phyloP scores from a whole-genome alignment of 2,797 vertebrate genomes.

The Phoeniculus purpureus region DNA sequence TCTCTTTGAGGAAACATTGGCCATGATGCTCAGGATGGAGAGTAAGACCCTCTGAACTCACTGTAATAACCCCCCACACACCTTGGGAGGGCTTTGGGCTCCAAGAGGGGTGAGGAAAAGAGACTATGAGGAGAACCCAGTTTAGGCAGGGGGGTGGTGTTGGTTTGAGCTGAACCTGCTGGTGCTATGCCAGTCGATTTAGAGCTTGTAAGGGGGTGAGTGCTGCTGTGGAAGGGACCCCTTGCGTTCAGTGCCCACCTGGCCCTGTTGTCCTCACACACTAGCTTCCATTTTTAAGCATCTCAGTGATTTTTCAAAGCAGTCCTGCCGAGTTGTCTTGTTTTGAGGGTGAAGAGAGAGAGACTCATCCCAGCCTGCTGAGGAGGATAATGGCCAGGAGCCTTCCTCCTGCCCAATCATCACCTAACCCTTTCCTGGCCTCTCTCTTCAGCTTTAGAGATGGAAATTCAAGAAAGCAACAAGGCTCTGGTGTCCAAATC shows the following conservation, averaged over 20 bases:
- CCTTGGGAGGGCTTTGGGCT: not conserved
- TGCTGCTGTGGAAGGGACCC: not conserved
- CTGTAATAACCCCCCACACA: rapidly evolving
- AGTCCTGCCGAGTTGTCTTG: rapidly evolving
- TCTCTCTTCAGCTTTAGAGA: conserved; percentile 82
- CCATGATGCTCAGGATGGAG: conserved; percentile 81
- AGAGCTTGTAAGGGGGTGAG: not conserved
- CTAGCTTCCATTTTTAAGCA: not conserved
- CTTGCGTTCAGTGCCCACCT: not conserved
- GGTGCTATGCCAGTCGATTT: not conserved
- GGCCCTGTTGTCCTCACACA: rapidly evolving
- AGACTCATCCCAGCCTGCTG: not conserved
- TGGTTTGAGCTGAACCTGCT: not conserved
- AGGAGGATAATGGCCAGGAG: not conserved
- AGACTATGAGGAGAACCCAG: rapidly evolving
- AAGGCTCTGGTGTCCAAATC: conserved; percentile 78
- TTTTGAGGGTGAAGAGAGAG: not conserved
- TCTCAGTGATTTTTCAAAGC: not conserved
- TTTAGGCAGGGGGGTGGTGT: not conserved
- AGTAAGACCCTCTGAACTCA: conserved; percentile 68
- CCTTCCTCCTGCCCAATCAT: not conserved
- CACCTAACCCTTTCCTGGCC: not conserved
- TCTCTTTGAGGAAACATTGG: conserved; percentile 80
- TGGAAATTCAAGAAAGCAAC: conserved; percentile 78
- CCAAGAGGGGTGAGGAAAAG: not conserved